Conservation (phyloP, 2,888 invertebrate species). For the Pachycephus smyrnensis region DNA sequence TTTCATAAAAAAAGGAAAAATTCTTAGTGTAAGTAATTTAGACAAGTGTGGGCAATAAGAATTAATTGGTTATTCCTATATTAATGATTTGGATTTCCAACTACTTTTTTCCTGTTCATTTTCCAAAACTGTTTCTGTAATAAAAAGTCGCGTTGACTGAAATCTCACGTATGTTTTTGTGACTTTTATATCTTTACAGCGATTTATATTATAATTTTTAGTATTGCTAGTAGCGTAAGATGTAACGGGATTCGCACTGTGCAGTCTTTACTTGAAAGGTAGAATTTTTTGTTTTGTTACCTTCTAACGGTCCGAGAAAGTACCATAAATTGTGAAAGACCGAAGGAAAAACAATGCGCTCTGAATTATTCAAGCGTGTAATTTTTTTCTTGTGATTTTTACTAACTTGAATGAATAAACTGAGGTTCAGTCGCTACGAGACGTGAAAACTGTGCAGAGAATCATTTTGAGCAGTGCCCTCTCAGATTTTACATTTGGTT, state of each 20-base stretch:
- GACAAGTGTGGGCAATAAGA: neutral
- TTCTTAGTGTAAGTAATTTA: neutral
- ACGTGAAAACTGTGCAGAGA: neutral
- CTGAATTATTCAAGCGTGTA: neutral
- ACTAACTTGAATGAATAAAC: neutral
- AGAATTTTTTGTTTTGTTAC: neutral
- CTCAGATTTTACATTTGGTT: neutral
- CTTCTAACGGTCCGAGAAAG: neutral
- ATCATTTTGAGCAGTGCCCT: neutral
- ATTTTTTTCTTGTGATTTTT: neutral
- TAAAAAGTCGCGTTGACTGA: neutral
- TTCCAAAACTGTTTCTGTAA: neutral
- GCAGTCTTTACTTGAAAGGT: neutral
- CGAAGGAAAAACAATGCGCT: neutral
- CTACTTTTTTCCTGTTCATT: neutral
- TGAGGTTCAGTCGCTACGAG: neutral
- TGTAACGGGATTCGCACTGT: neutral
- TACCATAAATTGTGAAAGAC: neutral
- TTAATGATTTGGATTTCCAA: neutral
- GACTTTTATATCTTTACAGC: neutral
- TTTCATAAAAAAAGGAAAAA: neutral
- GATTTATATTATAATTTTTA: neutral
- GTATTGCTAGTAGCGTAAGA: neutral
- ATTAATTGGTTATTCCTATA: neutral
- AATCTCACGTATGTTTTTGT: neutral